Evolutionary conservation across 1,140 invertebrate genomes (phyloP).

Genomic region (Drosophila biarmipes): DNA sequence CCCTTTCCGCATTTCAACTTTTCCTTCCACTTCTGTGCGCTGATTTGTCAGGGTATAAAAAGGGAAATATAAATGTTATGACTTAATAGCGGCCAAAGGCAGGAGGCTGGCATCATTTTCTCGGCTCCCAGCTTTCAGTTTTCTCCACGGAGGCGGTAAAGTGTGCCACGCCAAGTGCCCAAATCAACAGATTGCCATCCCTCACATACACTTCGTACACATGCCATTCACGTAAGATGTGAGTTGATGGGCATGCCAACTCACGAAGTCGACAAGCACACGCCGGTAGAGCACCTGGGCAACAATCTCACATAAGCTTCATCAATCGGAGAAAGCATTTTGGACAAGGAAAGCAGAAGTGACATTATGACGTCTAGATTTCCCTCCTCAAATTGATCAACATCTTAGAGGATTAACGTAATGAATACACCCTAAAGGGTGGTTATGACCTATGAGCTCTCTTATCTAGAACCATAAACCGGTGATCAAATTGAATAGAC

Average conservation of each 20-base stretch:
- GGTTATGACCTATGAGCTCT: neutral
- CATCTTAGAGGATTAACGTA: neutral
- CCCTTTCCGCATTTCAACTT: neutral
- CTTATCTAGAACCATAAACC: neutral
- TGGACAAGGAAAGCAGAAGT: neutral
- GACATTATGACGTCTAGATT: neutral
- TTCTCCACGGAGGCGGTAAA: neutral
- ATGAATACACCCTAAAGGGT: neutral
- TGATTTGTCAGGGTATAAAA: conserved; percentile 52
- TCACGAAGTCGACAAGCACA: conserved; percentile 15
- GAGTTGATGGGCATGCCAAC: conserved; percentile 22
- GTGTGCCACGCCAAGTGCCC: conserved; percentile 29
- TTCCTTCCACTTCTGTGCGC: conserved; percentile 32
- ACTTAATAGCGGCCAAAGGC: conserved; percentile 18
- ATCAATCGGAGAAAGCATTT: conserved; percentile 18
- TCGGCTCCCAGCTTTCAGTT: neutral
- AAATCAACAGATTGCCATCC: conserved; percentile 56
- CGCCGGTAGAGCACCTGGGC: conserved; percentile 8
- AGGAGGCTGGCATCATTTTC: conserved; percentile 6
- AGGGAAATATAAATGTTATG: conserved; percentile 47
- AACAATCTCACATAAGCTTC: conserved; percentile 4
- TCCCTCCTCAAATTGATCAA: neutral
- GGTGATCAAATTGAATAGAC: neutral
- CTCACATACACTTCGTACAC: neutral
- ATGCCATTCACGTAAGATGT: conserved; percentile 1